A percentile compares a stretch with the other conserved stretches of the same genome.
phyloP scores from a whole-genome alignment of 92 coral and sea anemone genomes.

The Porites evermanni region DNA sequence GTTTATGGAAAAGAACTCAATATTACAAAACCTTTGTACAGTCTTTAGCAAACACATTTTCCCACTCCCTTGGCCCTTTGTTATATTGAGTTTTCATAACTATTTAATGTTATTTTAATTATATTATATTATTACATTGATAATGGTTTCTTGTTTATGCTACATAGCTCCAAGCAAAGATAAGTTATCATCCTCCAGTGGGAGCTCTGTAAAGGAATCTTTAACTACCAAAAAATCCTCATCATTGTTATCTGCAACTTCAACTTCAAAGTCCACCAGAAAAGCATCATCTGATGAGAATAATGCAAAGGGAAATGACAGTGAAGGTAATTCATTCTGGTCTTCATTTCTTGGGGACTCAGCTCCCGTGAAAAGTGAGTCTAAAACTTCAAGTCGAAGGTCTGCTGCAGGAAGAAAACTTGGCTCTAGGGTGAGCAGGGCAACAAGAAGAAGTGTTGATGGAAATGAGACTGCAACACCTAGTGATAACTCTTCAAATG shows the following conservation, averaged over 20 bases:
- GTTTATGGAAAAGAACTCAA: too few species aligned
- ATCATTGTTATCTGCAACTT: background rate
- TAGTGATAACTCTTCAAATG: constrained; percentile 6
- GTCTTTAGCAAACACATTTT: too few species aligned
- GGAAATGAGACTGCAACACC: background rate
- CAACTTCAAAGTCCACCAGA: constrained; percentile 19
- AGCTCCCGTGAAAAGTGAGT: background rate
- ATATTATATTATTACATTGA: background rate
- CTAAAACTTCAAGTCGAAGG: constrained; percentile 31
- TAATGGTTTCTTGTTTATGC: background rate
- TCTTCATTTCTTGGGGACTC: constrained; percentile 84
- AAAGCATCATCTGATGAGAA: constrained; percentile 20
- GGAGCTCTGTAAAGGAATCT: constrained; percentile 18
- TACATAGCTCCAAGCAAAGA: constrained; percentile 22
- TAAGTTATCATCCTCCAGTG: background rate
- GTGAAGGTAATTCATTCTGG: constrained; percentile 81
- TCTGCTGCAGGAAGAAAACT: constrained; percentile 27
- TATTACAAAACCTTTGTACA: too few species aligned
- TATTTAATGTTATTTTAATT: too few species aligned
- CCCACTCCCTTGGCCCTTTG: too few species aligned
- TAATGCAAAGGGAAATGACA: constrained; percentile 29
- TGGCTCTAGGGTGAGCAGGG: constrained; percentile 16
- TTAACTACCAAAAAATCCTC: constrained; percentile 23
- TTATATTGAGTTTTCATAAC: too few species aligned
- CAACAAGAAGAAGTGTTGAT: background rate